Percentiles rank a stretch among this genome's conserved stretches.
phyloP scores from a whole-genome alignment of 35 echinoderm and acorn worm species.

The Nesometra sesokonis region DNA sequence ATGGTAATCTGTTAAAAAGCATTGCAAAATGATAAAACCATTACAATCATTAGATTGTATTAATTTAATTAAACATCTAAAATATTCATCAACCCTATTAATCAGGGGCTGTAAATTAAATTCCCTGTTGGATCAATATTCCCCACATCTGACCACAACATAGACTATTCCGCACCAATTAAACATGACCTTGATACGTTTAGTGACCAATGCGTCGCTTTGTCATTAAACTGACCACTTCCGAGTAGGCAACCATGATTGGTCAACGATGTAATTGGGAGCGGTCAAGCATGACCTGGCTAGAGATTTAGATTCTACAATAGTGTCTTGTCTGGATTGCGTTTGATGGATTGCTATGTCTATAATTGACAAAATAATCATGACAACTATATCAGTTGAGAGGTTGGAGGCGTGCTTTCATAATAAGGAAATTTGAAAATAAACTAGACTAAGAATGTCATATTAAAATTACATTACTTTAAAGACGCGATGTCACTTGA shows the following conservation, averaged over 20 bases:
- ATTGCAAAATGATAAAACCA: background rate
- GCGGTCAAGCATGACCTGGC: background rate
- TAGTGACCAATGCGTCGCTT: background rate
- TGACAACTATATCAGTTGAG: background rate
- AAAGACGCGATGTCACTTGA: no score
- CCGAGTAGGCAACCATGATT: background rate
- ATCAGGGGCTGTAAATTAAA: background rate
- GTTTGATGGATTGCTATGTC: background rate
- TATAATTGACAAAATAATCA: background rate
- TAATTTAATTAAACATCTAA: background rate
- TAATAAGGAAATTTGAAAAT: no score
- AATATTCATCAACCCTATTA: background rate
- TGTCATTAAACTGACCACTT: background rate
- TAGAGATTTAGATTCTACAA: no score
- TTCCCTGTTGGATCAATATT: background rate
- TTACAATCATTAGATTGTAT: background rate
- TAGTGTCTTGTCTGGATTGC: background rate
- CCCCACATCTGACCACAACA: background rate
- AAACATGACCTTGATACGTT: background rate
- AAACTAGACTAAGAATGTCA: no score
- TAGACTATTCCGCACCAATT: background rate
- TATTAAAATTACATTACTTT: no score
- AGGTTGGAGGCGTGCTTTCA: background rate
- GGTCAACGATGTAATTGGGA: background rate
- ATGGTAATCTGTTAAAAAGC: no score